A percentile compares a stretch with the other conserved stretches of the same genome.
Evolutionary conservation across 2,797 vertebrate genomes (phyloP).

Genomic region (Enteromius fasciolatus): DNA sequence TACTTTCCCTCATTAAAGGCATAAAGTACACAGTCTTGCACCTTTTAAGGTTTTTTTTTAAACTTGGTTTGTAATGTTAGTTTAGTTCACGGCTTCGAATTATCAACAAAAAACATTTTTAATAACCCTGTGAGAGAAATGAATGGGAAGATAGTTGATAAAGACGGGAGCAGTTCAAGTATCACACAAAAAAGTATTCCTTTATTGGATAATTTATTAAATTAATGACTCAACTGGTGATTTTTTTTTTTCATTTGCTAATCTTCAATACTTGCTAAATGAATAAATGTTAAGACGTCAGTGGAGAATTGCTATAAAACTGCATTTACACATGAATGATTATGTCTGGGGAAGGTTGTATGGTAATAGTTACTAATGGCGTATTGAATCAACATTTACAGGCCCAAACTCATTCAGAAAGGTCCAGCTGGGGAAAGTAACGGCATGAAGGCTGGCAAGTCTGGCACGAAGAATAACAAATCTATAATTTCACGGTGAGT

Average conservation of each 20-base stretch:
- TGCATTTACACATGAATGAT: background rate
- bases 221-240: background rate
- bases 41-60: no score
- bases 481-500: constrained; percentile 57
- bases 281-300: background rate
- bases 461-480: constrained; percentile 60
- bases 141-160: background rate
- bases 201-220: background rate
- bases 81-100: background rate
- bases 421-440: constrained; percentile 58
- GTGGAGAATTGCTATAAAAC: background rate
- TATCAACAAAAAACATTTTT: background rate
- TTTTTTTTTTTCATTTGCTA: background rate
- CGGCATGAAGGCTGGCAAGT: constrained; percentile 58
- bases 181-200: no score
- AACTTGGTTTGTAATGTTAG: background rate
- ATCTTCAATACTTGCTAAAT: constrained; percentile 10
- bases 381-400: constrained; percentile 22
- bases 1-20: no score
- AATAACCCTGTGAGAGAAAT: background rate
- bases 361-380: constrained; percentile 25
- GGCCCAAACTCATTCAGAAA: constrained; percentile 60
- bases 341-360: background rate
- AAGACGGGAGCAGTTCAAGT: background rate
- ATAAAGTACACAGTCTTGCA: no score